A percentile compares a stretch with the other conserved stretches of the same genome.
Conservation (phyloP, 2,888 invertebrate genomes). For the Nomada hirtipes region DNA sequence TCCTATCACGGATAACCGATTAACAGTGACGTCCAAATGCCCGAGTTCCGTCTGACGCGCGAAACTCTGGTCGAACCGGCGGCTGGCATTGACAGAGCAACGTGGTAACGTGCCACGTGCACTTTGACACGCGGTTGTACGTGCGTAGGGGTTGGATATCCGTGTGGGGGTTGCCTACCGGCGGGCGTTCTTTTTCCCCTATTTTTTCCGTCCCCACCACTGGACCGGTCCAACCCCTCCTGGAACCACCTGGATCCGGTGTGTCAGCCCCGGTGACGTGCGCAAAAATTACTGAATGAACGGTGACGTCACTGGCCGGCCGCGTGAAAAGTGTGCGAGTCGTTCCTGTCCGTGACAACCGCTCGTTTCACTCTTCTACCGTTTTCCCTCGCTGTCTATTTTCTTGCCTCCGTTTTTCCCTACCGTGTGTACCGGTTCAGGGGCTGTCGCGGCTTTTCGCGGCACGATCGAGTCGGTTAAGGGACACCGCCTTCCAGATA, state of each 20-base stretch:
- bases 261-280: slow-evolving; percentile 81
- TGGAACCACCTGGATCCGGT: slow-evolving; percentile 74
- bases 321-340: slow-evolving; percentile 75
- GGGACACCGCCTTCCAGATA: slow-evolving; percentile 58
- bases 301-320: slow-evolving; percentile 81
- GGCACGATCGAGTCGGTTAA: slow-evolving; percentile 28
- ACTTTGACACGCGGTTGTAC: slow-evolving; percentile 83
- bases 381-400: slow-evolving; percentile 11
- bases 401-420: background rate
- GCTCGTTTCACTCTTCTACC: slow-evolving; percentile 38
- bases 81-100: slow-evolving; percentile 44
- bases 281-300: slow-evolving; percentile 84
- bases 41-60: slow-evolving; percentile 4
- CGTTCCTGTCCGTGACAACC: slow-evolving; percentile 68
- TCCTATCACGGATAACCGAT: background rate
- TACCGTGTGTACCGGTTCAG: slow-evolving; percentile 11
- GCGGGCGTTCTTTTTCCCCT: slow-evolving; percentile 81
- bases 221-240: slow-evolving; percentile 73
- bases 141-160: slow-evolving; percentile 80
- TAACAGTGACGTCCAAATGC: slow-evolving; percentile 1
- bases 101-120: slow-evolving; percentile 83
- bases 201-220: slow-evolving; percentile 82
- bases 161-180: slow-evolving; percentile 73
- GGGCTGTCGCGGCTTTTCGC: slow-evolving; percentile 22
- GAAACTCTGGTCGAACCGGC: background rate